Evolutionary conservation across 2,797 vertebrate genomes (phyloP), one percentile per base, ranked within the genome.

Genomic region (Nannoperca obscura): DNA sequence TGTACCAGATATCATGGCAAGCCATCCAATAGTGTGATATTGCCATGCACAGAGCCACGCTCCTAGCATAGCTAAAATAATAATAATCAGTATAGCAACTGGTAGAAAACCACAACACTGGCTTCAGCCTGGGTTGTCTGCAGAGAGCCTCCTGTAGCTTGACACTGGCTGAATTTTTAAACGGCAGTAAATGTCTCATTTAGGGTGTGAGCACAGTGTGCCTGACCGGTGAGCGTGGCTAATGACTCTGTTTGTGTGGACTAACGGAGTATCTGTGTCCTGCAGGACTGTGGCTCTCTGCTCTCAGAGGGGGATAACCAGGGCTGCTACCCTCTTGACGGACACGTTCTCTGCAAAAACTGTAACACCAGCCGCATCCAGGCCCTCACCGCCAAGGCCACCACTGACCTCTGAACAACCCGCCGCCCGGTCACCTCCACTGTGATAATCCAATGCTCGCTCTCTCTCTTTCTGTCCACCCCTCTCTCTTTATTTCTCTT

Each of bases 231-330:
- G 71, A 76, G 83, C 4, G 38, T 81, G 50, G 74, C 55, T 80
- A 79, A 85, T 65, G 72, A 22, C 70, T 72, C 24, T 36, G 58
- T 83, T 38, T 44, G 34, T 78, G 60, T 66, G 64, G 61, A 73
- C 80, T 91, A 36, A 88, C 61, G 0, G 64, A 50, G 61, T 87
- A 34, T 91, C 73, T 93, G 75, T 93, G 79, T 90, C 71, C 70
- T 85, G 36, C 92, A 99, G 98, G 98, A 99, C 88, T 99, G 98
- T 67, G 96, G 97, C 52, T 95, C 95, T 50, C 96, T 98, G 82
- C 96, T 99, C 27, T 99, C 98, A n/a, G 98, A 99, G 93, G 98
- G 98, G 3, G 98, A 99, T 79, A 99, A 97, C 93, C 98, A 99
- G 92, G 98, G 97, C 91, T 99, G 98, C 93, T 99, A 99, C 93